Conservation (phyloP, 2,888 invertebrate genomes). For the Chaetoderma sp. region DNA sequence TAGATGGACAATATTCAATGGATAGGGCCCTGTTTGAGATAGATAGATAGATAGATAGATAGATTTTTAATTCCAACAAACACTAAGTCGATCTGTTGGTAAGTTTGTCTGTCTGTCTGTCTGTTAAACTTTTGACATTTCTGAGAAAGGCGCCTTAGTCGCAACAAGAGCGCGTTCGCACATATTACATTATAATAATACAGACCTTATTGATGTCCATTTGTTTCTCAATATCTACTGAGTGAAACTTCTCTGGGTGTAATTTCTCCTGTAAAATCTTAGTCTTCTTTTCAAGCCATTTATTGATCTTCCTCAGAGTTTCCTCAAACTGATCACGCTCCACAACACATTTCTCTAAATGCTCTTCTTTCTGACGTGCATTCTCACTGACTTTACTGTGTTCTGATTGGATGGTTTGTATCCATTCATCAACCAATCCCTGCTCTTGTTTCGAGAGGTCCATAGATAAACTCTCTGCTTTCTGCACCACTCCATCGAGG, state of each 20-base stretch:
- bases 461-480: conserved; percentile 44
- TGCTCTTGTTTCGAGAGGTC: conserved; percentile 84
- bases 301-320: conserved; percentile 82
- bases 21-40: no score
- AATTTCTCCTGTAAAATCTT: conserved; percentile 39
- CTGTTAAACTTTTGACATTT: no score
- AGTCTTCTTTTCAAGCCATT: conserved; percentile 81
- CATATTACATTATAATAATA: no score
- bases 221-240: conserved; percentile 84
- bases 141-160: no score
- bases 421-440: conserved; percentile 80
- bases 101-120: no score
- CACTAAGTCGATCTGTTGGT: no score
- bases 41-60: no score
- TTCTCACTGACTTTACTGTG: conserved; percentile 79
- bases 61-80: no score
- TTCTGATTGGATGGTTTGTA: conserved; percentile 80
- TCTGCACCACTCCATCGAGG: conserved; percentile 76
- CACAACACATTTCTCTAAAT: conserved; percentile 76
- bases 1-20: no score
- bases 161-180: no score
- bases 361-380: conserved; percentile 72
- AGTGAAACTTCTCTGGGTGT: conserved; percentile 73
- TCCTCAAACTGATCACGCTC: conserved; percentile 80
- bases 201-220: conserved; percentile 78